These are phyloP conservation scores for Rhinichthys osculus DNA, from an alignment of 2,797 vertebrate species.

Conservation along the genomic window DNA sequence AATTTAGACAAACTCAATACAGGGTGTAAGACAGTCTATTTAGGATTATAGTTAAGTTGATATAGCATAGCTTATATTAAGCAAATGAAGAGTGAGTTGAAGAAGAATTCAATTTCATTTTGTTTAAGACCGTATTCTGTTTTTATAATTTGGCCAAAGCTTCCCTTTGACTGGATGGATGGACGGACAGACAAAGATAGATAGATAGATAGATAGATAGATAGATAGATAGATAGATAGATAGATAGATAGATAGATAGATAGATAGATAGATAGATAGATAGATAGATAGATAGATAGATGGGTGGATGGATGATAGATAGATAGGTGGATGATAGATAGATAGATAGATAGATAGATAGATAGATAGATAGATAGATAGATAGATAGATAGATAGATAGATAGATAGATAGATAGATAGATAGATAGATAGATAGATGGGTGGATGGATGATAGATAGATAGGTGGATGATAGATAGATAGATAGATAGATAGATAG, in stretches of 20 bases:
- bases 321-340: rapidly evolving
- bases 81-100: neutral
- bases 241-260: neutral
- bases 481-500: too few species aligned
- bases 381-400: too few species aligned
- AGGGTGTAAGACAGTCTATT: conserved; percentile 24
- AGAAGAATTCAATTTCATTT: neutral
- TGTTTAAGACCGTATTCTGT: neutral
- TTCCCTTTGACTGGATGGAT: too few species aligned
- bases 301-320: too few species aligned
- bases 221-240: conserved; percentile 20
- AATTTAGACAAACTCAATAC: conserved; percentile 65
- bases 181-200: rapidly evolving
- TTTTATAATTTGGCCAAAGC: neutral
- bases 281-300: neutral
- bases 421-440: too few species aligned
- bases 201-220: neutral
- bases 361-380: too few species aligned
- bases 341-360: too few species aligned
- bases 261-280: neutral
- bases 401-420: too few species aligned
- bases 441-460: too few species aligned
- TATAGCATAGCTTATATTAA: neutral
- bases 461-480: too few species aligned
- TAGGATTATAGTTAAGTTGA: neutral